Evolutionary conservation across 2,888 invertebrate species (phyloP).

Genomic region (Loripinus fragilis): DNA sequence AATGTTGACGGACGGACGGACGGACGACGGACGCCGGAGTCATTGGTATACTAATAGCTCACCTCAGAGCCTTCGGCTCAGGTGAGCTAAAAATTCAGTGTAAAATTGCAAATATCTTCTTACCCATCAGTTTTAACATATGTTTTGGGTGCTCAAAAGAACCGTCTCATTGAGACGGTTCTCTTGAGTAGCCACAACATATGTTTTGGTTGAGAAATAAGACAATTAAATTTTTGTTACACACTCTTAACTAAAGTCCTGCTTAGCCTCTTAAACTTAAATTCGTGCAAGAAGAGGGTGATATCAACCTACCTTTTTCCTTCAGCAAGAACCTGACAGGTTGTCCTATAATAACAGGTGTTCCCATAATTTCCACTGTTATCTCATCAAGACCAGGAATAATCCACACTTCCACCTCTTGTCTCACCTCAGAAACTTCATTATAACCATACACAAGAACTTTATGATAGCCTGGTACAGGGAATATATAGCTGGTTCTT

Average conservation of each 20-base stretch:
- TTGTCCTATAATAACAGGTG: slow-evolving; percentile 20
- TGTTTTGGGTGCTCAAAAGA: no score
- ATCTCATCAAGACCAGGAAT: slow-evolving; percentile 33
- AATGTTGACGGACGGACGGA: no score
- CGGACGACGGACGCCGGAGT: no score
- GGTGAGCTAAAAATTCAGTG: no score
- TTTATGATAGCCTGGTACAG: slow-evolving; percentile 53
- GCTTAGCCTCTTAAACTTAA: neutral
- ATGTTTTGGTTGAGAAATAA: no score
- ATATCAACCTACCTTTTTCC: slow-evolving; percentile 41
- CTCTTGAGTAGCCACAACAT: no score
- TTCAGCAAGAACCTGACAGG: slow-evolving; percentile 44
- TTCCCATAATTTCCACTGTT: slow-evolving; percentile 24
- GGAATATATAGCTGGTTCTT: slow-evolving; percentile 18
- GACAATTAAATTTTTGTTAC: no score
- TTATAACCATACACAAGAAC: slow-evolving; percentile 72
- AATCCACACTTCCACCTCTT: slow-evolving; percentile 63
- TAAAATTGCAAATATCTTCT: no score
- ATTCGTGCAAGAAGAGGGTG: neutral
- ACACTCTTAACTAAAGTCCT: neutral
- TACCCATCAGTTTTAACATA: no score
- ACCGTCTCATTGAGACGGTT: no score
- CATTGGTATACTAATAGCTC: no score
- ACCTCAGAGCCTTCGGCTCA: no score
- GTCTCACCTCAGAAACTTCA: slow-evolving; percentile 63